Evolutionary conservation across 2,797 vertebrate genomes (phyloP), one percentile per base, ranked within the genome.

Genomic region (Malurus splendens): DNA sequence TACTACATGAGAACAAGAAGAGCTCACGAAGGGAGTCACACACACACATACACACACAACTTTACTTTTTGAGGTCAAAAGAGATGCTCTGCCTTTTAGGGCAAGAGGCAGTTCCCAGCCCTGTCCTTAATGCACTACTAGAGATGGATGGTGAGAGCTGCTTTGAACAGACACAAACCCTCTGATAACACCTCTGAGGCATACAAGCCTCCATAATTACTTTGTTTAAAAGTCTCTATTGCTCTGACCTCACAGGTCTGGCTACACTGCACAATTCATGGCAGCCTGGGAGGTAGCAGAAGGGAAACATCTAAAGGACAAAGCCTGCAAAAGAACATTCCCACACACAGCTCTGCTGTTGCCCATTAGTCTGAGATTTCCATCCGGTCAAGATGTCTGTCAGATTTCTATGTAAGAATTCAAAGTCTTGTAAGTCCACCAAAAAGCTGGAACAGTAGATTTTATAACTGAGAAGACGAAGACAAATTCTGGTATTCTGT

Each of bases 201-300:
- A 48, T 7, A 42, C 3, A 65, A 65, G 6, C 11, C 54, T 27
- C 33, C 54, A 28, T 47, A 25, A 8, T 74, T 64, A 17, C 2
- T 54, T 27, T 27, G 32, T 57, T 81, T 60, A 38, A 68, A 82
- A 51, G 45, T 42, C 50, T 45, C 7, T 15, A 19, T 17, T 73
- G 48, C 44, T 72, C 60, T 72, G 47, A 82, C 32, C 23, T 47
- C 5, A 2, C 9, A 56, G 42, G 18, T 56, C 18, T 77, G 60
- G 41, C 32, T 48, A 6, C 52, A 41, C 24, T 15, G 50, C 16
- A 68, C 30, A 67, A 8, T n/a, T 19, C 8, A 32, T 6, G 30
- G n/a, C 0, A 0, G 48, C 25, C 41, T 66, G 30, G 30, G 27
- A 57, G 39, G 28, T 3, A 70, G 39, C 0, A 0, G 45, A 61